Conservation (phyloP, 2,113 vertebrate species). For the Melierax canorus region DNA sequence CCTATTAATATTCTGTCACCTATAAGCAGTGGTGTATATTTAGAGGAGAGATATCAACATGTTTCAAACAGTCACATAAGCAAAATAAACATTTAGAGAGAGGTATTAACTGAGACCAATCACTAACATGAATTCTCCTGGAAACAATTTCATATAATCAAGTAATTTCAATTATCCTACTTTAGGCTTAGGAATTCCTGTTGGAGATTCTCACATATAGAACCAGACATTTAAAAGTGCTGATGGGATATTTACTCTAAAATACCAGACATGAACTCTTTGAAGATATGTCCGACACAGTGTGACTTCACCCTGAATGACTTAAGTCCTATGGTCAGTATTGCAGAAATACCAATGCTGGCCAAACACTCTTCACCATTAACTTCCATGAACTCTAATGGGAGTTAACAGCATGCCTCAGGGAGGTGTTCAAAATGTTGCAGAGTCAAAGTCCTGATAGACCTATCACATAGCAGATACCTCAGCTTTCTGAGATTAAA, state of each 20-base stretch:
- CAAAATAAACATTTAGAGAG: not conserved
- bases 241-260: not conserved
- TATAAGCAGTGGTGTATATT: not conserved
- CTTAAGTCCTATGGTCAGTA: not conserved
- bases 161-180: not conserved
- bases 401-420: not conserved
- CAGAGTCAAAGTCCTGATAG: not conserved
- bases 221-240: not conserved
- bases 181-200: slow-evolving; percentile 2
- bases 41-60: not conserved
- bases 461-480: not conserved
- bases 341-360: not conserved
- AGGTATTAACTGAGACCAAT: not conserved
- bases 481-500: not conserved
- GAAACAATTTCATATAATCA: not conserved
- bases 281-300: fast-evolving
- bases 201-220: not conserved
- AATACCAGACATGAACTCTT: not conserved
- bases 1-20: not conserved
- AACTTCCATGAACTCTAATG: not conserved
- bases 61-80: not conserved
- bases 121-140: not conserved
- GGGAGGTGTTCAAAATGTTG: not conserved
- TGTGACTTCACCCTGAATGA: not conserved
- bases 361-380: not conserved